These are phyloP conservation scores for Rynchops niger DNA, from an alignment of 2,113 vertebrate species.

Conservation along the genomic window DNA sequence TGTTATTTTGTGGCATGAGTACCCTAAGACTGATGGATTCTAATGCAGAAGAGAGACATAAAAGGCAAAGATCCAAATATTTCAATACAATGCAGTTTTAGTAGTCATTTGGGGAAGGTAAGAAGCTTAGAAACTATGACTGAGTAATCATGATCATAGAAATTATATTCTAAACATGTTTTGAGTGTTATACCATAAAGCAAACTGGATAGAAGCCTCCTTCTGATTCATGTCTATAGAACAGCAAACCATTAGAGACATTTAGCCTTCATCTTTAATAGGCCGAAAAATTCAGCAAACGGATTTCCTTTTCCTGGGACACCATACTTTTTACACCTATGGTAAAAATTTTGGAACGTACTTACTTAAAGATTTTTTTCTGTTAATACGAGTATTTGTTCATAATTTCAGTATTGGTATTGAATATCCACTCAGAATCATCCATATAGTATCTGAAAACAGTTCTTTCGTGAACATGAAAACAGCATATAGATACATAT, in stretches of 20 bases:
- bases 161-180: background rate
- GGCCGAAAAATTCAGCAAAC: background rate
- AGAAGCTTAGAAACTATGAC: background rate
- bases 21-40: background rate
- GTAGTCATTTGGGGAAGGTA: background rate
- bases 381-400: background rate
- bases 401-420: background rate
- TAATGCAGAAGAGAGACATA: background rate
- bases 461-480: background rate
- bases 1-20: background rate
- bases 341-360: background rate
- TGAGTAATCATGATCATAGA: background rate
- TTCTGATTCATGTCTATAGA: background rate
- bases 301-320: background rate
- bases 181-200: background rate
- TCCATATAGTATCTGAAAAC: background rate
- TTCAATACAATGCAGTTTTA: background rate
- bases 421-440: background rate
- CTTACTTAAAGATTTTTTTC: background rate
- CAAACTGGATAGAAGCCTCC: background rate
- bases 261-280: background rate
- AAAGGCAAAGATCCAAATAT: background rate
- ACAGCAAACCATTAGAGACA: background rate
- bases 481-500: background rate
- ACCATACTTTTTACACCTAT: background rate